Base-by-base conservation (phyloP, 2,113 vertebrate species). In the Ophthalmolycus amberensis region DNA sequence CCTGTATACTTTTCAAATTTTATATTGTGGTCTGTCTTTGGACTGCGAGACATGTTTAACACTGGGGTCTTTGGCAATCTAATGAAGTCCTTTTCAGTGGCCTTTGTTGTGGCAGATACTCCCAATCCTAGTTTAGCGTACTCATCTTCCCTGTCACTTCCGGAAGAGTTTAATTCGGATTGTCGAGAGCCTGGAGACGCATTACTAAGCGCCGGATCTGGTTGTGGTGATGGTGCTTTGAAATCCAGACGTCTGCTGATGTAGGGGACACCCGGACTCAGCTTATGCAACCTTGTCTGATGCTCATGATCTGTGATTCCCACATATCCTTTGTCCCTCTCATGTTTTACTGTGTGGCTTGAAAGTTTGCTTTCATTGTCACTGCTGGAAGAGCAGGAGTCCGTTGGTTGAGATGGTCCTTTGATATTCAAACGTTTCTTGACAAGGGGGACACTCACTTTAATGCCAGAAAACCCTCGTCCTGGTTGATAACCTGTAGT, bases 1-100 rank as follows among this genome's bases (percentile, higher is more conserved):
- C 56, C 6, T n/a, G 37, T 56, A 67, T 89, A 90, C 15, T 88
- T 93, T 80, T 90, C 63, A 76, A 93, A 88, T 83, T 59, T 83
- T 25, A 94, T 85, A 34, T 74, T 50, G 0, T 56, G 34, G 1
- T 75, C 84, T 68, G 69, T 83, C 40, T 85, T 84, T 81, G 77
- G 71, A 75, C 14, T 84, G 9, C 2, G 67, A 74, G 71, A 25
- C 58, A 54, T 50, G 34, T 27, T 68, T 5, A 74, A 74, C 34
- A 69, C 0, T 50, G 75, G 75, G n/a, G 29, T 40, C 44, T 72
- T 74, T 4, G 64, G n/a, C 34, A 56, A 64, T 8, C 9, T 34
- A 22, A 50, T 77, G 0, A 88, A 78, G 5, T 80, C 22, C 5
- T 79, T 82, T 29, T 82, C 29, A 11, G 34, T 46, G 2, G 32